Evolutionary conservation across 1,140 invertebrate species (phyloP), one percentile per base, ranked within the genome.

Genomic region (Pseudomyrmex flavicornis): DNA sequence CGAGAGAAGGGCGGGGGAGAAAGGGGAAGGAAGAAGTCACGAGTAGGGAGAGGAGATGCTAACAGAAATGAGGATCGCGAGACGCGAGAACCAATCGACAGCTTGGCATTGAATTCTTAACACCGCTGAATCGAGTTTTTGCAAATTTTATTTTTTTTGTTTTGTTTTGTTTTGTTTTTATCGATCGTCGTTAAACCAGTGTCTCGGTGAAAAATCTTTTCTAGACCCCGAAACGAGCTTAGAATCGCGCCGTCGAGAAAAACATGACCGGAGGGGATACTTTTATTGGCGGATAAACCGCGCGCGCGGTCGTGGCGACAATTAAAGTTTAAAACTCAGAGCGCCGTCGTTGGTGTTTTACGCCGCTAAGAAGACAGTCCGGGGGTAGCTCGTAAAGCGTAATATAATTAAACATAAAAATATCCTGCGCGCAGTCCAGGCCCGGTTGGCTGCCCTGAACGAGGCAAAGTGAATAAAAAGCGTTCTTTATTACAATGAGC

Each of bases 401-500:
- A 89, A 91, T 87, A 88, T 91, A 90, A 89, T 91, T 91, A 90
- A 91, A 89, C 90, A 88, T 91, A 90, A 92, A 92, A 92, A 92
- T 92, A 89, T 87, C 65, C 83, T 50, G 59, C 59, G 44, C 44
- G 69, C 68, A 77, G 56, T 52, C 52, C 76, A 80, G 76, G 82
- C 74, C 77, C 65, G 77, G 72, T 75, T 85, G 63, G 83, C 79
- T 65, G 85, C 61, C 65, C 65, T 85, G 87, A 90, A 86, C 84
- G 87, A 88, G 84, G 80, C 84, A 85, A 87, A 85, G 88, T 83
- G 90, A 91, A 91, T 89, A 91, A 92, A 91, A 91, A 91, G 86
- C 83, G 85, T 84, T 91, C 91, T 92, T 92, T 92, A 92, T 92
- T 91, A 92, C 91, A 92, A 92, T 92, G 90, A 92, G 91, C 90